phyloP scores from a whole-genome alignment of 2,113 vertebrate genomes.

The Dicaeum eximium region DNA sequence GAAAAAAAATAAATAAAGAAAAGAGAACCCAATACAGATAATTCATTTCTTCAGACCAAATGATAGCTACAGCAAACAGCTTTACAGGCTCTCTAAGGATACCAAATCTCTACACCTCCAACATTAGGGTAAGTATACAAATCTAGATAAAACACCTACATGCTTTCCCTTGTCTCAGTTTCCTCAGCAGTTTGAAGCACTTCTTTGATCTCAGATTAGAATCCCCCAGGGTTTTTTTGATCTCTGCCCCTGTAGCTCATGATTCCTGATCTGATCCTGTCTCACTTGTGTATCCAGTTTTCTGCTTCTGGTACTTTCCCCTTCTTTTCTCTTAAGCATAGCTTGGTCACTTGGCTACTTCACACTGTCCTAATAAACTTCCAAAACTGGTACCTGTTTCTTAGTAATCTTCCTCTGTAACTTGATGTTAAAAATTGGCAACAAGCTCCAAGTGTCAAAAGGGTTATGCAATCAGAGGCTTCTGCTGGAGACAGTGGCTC shows the following conservation, averaged over 20 bases:
- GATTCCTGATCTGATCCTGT: neutral
- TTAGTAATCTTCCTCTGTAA: neutral
- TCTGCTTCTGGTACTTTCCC: neutral
- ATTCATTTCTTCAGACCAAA: neutral
- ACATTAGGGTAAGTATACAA: neutral
- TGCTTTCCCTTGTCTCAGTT: slow-evolving; percentile 27
- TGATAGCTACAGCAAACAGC: neutral
- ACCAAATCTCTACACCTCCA: neutral
- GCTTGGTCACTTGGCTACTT: neutral
- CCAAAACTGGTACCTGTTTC: neutral
- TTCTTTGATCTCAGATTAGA: slow-evolving; percentile 53
- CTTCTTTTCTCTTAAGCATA: neutral
- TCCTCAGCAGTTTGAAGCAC: slow-evolving; percentile 32
- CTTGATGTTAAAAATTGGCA: neutral
- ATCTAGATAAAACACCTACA: slow-evolving; percentile 33
- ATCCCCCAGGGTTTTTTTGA: neutral
- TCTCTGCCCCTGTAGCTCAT: slow-evolving; percentile 9
- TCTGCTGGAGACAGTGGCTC: neutral
- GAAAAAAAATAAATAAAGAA: fast-evolving
- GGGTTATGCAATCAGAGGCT: neutral
- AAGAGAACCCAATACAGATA: neutral
- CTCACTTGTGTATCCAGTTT: slow-evolving; percentile 36
- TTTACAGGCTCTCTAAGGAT: neutral
- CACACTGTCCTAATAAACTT: neutral
- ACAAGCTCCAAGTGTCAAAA: neutral